These are phyloP conservation scores for Lacerta bilineata DNA, from an alignment of 2,797 vertebrate species.

Conservation along the genomic window DNA sequence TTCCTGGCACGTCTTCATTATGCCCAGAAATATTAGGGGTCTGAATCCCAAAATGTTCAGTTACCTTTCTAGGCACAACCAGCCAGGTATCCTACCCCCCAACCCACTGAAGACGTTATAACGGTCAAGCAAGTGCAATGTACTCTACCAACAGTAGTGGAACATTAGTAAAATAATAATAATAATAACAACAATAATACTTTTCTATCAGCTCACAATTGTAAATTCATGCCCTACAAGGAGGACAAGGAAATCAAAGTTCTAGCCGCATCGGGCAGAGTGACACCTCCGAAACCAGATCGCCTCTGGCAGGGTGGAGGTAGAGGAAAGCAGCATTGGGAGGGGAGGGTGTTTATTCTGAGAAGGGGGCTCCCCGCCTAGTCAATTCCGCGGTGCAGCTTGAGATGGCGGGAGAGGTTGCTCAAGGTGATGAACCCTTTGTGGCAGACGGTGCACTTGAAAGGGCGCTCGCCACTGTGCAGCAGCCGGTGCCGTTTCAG, in stretches of 20 bases:
- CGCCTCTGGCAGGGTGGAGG: constrained; percentile 15
- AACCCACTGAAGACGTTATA: background rate
- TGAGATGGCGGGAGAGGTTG: constrained; percentile 76
- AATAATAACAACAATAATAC: background rate
- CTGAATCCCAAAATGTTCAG: background rate
- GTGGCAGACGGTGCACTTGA: constrained; percentile 74
- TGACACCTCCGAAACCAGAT: background rate
- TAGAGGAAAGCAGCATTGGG: constrained; percentile 27
- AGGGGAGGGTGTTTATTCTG: background rate
- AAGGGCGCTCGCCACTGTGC: constrained; percentile 73
- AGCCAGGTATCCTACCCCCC: background rate
- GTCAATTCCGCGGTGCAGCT: constrained; percentile 75
- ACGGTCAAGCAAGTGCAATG: constrained; percentile 28
- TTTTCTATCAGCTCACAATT: background rate
- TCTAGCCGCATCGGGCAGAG: background rate
- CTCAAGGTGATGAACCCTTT: constrained; percentile 78
- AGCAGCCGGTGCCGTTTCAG: constrained; percentile 76
- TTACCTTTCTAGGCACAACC: background rate
- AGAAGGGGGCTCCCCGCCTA: constrained; percentile 1
- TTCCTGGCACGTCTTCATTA: background rate
- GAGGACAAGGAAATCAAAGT: background rate
- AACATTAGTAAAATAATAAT: constrained; percentile 14
- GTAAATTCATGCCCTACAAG: constrained; percentile 3
- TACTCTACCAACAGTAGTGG: constrained; percentile 36
- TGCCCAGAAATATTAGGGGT: background rate